Base-by-base conservation (phyloP, 2,797 vertebrate species). In the Xenentodon cancila region DNA sequence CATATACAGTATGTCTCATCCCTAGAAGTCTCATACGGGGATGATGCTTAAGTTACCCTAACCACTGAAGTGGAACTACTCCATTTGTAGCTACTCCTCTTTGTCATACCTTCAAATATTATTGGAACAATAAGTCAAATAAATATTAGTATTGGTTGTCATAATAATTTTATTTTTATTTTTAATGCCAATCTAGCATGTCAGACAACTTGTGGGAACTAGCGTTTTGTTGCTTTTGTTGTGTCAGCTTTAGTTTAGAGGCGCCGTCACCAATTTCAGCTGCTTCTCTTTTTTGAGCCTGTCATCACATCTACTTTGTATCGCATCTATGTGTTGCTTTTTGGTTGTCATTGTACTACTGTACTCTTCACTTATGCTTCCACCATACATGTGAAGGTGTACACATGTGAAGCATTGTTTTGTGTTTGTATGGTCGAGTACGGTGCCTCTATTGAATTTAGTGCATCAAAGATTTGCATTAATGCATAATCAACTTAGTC, bases 271-370 rank as follows among this genome's bases (percentile, higher is more conserved):
- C 93, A 94, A 95, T 94, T 94, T 94, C 93, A 92, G 95, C 95
- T 96, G 94, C 95, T 95, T 95, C 94, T 94, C 94, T 94, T 90
- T 88, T 90, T 94, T 94, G 88, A 96, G 85, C 95, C 95, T 94
- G 93, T 96, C 95, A 94, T 94, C 96, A 96, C 96, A 94, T 95
- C 94, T 95, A 96, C 95, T 95, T 94, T 94, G 87, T 89, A 90
- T 93, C 94, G 95, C 96, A 94, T 95, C 94, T 90, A 66, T 86
- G 87, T 90, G 87, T 90, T 94, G 95, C 95, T 95, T 96, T 96
- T 95, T 94, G 95, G 95, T 95, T 94, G 94, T 96, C 95, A 94
- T 95, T 84, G 84, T 91, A 93, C 95, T 91, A 94, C 93, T 94
- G 94, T 90, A 87, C 73, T 88, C 78, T 86, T 95, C 94, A 96